Conservation (phyloP, 30 jellyfish, hydroid and myxozoan species). For the Hydractinia symbiolongicarpus region DNA sequence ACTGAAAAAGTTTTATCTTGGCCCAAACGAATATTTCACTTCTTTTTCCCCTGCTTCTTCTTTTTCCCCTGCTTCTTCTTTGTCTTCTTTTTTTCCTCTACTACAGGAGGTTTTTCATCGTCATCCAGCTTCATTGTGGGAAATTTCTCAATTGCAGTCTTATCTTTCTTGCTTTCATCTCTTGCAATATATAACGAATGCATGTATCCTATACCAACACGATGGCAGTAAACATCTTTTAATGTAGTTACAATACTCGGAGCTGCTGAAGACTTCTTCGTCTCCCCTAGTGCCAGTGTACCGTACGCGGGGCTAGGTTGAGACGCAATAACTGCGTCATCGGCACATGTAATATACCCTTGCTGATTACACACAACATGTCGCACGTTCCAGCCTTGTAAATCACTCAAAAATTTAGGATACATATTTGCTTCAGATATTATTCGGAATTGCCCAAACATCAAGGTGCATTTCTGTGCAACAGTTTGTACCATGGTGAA, state of each 20-base stretch:
- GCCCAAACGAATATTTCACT: no score
- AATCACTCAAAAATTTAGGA: conserved; percentile 31
- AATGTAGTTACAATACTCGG: conserved; percentile 19
- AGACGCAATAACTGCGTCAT: conserved; percentile 38
- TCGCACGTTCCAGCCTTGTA: conserved; percentile 36
- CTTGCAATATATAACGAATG: conserved; percentile 27
- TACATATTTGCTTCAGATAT: conserved; percentile 34
- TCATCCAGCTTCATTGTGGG: conserved; percentile 8
- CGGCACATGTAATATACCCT: conserved; percentile 34
- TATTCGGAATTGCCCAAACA: conserved; percentile 26
- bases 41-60: not conserved
- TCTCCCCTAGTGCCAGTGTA: conserved; percentile 29
- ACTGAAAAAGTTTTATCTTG: no score
- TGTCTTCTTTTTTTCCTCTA: not conserved
- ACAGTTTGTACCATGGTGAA: conserved; percentile 29
- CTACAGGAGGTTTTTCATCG: not conserved
- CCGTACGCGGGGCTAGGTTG: conserved; percentile 36
- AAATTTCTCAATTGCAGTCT: conserved; percentile 27
- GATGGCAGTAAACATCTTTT: conserved; percentile 11
- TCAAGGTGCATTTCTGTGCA: conserved; percentile 18
- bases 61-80: not conserved
- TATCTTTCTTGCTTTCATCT: conserved; percentile 24
- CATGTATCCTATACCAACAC: conserved; percentile 36
- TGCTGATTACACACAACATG: conserved; percentile 18
- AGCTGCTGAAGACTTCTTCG: conserved; percentile 24